phyloP scores from a whole-genome alignment of 1,140 invertebrate genomes.

The Batillaria attramentaria region DNA sequence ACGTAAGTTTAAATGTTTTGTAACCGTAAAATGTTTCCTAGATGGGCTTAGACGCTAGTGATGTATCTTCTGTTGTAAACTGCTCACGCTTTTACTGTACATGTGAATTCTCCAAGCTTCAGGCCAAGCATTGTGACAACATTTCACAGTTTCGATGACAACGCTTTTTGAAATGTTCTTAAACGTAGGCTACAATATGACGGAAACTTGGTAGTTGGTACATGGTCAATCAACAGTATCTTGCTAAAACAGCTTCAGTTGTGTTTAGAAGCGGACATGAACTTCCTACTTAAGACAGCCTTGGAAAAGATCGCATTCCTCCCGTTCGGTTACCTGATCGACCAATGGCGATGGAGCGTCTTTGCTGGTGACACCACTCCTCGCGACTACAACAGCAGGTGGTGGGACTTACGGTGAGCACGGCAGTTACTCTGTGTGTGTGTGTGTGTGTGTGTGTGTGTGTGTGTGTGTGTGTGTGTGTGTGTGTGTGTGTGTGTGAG shows the following conservation, averaged over 20 bases:
- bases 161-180: neutral
- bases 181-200: neutral
- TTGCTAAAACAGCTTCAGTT: neutral
- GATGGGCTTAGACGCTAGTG: neutral
- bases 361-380: neutral
- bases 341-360: constrained; percentile 82
- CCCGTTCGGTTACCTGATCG: constrained; percentile 89
- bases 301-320: constrained; percentile 90
- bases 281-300: constrained; percentile 84
- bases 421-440: neutral
- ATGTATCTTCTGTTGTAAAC: neutral
- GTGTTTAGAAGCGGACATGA: constrained; percentile 83
- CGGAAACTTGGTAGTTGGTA: constrained; percentile 7
- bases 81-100: neutral
- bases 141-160: neutral
- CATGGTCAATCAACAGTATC: constrained; percentile 60
- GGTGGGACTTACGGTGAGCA: neutral
- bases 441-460: neutral
- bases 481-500: constrained; percentile 12
- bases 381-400: neutral
- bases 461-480: constrained; percentile 23
- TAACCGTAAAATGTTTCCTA: neutral
- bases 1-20: no score
- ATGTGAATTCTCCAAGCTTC: neutral
- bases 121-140: neutral